A percentile compares a stretch with the other conserved stretches of the same genome.
Conservation (phyloP, 2,113 vertebrate genomes). For the Apteryx mantelli region DNA sequence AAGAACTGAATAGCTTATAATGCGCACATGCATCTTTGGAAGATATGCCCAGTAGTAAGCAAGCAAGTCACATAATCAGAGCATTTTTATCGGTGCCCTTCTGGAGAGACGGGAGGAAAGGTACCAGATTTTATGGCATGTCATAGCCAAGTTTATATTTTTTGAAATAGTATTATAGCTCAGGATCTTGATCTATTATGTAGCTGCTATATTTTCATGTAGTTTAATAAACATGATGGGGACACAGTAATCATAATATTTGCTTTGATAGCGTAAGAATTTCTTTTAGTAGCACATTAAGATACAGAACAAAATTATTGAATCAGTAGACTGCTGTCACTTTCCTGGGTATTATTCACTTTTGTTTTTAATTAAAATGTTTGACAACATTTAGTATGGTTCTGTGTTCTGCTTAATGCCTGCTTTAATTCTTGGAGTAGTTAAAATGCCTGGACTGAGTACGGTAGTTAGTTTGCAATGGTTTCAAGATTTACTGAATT, state of each 20-base stretch:
- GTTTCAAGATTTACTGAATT: not conserved
- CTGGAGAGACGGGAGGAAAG: not conserved
- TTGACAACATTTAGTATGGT: not conserved
- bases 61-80: conserved; percentile 5
- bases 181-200: not conserved
- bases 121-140: not conserved
- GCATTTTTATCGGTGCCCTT: not conserved
- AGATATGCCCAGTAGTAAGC: not conserved
- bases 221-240: not conserved
- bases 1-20: not conserved
- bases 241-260: not conserved
- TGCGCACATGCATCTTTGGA: not conserved
- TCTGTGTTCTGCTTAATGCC: not conserved
- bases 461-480: not conserved
- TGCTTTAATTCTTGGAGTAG: not conserved
- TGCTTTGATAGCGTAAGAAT: not conserved
- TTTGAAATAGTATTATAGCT: not conserved
- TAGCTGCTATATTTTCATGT: not conserved
- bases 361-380: not conserved
- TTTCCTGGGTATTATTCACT: not conserved
- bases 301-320: not conserved
- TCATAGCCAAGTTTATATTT: not conserved
- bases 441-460: not conserved
- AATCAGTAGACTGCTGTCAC: not conserved
- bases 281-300: not conserved